Evolutionary conservation across 2,113 vertebrate species (phyloP), one percentile per base, ranked within the genome.

Genomic region (Pithys albifrons): DNA sequence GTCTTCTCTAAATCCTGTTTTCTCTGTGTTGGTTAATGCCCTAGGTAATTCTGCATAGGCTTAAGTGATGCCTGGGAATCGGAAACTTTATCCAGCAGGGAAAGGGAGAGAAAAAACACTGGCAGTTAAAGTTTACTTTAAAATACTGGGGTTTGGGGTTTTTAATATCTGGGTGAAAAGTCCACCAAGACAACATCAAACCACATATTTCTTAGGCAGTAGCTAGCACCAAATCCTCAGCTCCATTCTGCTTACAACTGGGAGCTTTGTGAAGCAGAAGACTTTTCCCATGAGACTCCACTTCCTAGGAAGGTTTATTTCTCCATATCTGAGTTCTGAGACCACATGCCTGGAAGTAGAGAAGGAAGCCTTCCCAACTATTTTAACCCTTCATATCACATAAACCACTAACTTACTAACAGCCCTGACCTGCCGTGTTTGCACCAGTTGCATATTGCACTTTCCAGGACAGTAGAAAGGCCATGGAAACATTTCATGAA

Each of bases 61-160:
- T 94, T 69, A 89, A 73, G 27, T 24, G 62, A 88, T 78, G 85
- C 35, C 49, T 95, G 92, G 92, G 86, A 94, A 92, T 72, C 64
- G 14, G 31, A 91, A 75, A 49, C 33, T 79, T 67, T 69, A 73
- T 57, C 73, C 43, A 16, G 27, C 27, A 64, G 49, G 70, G 25
- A 84, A 74, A 72, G 14, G 12, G 27, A 67, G 52, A 61, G 54
- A 69, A 71, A 71, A 76, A 95, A 24, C 19, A 70, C 22, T 18
- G 31, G n/a, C 39, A 51, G 46, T 58, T 61, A 75, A 75, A 87
- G 22, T 57, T 85, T 8, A 14, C 27, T 96, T 79, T 54, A 46
- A 80, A 80, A 35, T 78, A 25, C 58, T 23, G 25, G 10, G 19
- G 54, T 12, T n/a, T n/a, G 9, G 31, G 39, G 39, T 82, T 92